phyloP scores from a whole-genome alignment of 2,113 vertebrate genomes.

The Ophiodon elongatus region DNA sequence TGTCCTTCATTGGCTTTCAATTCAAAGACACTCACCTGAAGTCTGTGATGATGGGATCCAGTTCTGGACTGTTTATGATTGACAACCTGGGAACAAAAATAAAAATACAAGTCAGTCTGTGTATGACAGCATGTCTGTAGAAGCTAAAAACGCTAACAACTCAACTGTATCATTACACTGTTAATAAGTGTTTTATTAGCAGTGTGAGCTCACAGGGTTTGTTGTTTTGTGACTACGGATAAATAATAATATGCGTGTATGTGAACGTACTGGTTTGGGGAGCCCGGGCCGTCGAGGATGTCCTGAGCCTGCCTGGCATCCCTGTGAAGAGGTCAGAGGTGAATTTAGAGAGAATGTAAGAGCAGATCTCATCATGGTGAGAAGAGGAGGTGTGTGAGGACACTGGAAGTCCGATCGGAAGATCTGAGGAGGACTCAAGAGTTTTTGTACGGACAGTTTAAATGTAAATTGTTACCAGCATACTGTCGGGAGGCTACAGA shows the following conservation, averaged over 20 bases:
- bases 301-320: constrained; percentile 60
- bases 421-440: background rate
- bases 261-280: constrained; percentile 71
- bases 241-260: background rate
- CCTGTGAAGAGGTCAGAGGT: constrained; percentile 74
- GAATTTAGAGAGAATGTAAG: constrained; percentile 22
- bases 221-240: background rate
- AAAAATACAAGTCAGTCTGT: background rate
- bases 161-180: background rate
- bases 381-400: constrained; percentile 10
- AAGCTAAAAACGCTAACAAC: background rate
- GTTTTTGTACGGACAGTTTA: background rate
- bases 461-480: background rate
- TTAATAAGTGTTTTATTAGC: background rate
- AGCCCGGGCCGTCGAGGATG: constrained; percentile 53
- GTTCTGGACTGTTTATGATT: constrained; percentile 71
- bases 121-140: background rate
- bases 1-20: background rate
- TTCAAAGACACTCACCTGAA: constrained; percentile 68
- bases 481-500: background rate
- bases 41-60: constrained; percentile 80
- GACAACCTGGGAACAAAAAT: constrained; percentile 66
- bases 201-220: background rate
- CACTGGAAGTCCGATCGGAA: background rate
- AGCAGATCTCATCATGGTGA: constrained; percentile 27